Evolutionary conservation across 2,113 vertebrate species (phyloP).

Genomic region (Pseudopipra pipra): DNA sequence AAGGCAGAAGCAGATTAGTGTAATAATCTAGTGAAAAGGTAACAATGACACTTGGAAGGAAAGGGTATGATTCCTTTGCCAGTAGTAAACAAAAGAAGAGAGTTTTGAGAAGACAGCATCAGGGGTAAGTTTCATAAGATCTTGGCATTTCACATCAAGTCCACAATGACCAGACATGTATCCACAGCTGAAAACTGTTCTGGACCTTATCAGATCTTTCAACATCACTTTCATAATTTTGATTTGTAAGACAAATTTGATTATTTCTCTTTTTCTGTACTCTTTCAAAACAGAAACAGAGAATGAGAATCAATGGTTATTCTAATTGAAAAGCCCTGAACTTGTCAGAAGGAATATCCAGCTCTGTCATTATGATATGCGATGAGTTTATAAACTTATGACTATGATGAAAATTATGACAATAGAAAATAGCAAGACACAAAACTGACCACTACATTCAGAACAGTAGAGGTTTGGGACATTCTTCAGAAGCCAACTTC

Average conservation of each 20-base stretch:
- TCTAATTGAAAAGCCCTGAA: not conserved
- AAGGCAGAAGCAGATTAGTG: not conserved
- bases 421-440: not conserved
- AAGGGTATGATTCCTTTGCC: not conserved
- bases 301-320: not conserved
- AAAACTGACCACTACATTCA: not conserved
- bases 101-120: not conserved
- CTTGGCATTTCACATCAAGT: not conserved
- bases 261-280: not conserved
- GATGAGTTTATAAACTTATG: not conserved
- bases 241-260: not conserved
- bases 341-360: not conserved
- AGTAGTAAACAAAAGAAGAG: not conserved
- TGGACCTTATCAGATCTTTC: not conserved
- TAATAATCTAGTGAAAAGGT: not conserved
- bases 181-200: not conserved
- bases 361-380: not conserved
- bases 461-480: not conserved
- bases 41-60: not conserved
- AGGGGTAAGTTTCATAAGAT: not conserved
- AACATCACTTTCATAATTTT: not conserved
- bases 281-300: not conserved
- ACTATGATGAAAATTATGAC: not conserved
- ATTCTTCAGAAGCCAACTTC: not conserved
- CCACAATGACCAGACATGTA: not conserved